Base-by-base conservation (phyloP, 2,888 invertebrate species). In the Latheticus oryzae region DNA sequence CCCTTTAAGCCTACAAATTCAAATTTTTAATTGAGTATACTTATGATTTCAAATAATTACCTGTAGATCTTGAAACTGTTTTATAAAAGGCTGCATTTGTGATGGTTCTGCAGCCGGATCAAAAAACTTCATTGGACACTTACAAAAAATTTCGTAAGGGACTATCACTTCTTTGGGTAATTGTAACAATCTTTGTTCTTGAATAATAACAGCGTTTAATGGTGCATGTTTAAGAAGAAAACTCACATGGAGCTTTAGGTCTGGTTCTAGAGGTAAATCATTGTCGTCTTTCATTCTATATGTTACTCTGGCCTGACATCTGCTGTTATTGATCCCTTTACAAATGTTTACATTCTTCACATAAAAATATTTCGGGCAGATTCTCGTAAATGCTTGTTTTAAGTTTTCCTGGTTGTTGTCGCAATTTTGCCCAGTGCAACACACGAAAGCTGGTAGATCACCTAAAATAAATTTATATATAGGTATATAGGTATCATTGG, bases 1-100 rank as follows among this genome's bases (percentile, higher is more conserved):
- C 12, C 43, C 13, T 28, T 43, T 26, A 43, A 28, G 40, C 40
- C 40, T 40, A 24, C 24, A 40, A 40, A 24, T 40, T 40, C 15
- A 40, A 40, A 40, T 40, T 24, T 26, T 40, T 24, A 40, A 40
- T 21, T 26, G 26, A 40, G 40, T 26, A 40, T 40, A 38, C 40
- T 16, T 40, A 24, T 40, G 40, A 40, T 40, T 40, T 40, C 16
- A 43, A 43, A 43, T 43, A 43, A 43, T 43, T 40, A 40, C 40
- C 40, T 40, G 40, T 40, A 40, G 26, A 9, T 21, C 26, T 24
- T 24, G 40, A 26, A 40, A 24, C 35, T 13, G 5, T 38, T 24
- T 12, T 24, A 21, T 24, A 26, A 40, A 24, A 24, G 26, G 15
- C 40, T 40, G 40, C 40, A 40, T 23, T 24, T 40, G 24, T 12